phyloP scores from a whole-genome alignment of 2,113 vertebrate species.

The Megaptera novaeangliae region DNA sequence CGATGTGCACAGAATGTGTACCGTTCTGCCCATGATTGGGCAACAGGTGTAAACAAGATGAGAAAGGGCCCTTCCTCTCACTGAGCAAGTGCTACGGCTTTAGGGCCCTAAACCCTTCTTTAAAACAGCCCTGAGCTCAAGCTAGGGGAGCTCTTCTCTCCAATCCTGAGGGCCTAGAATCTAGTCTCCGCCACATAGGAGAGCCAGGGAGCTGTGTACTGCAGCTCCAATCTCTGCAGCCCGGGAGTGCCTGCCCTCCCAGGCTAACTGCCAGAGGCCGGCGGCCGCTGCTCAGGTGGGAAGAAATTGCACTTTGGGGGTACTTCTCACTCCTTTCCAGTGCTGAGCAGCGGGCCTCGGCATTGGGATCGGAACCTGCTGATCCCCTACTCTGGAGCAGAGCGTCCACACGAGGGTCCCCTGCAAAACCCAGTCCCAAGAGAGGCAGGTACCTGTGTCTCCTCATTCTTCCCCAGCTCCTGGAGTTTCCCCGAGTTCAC shows the following conservation, averaged over 20 bases:
- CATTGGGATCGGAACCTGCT: neutral
- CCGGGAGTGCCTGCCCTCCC: neutral
- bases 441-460: neutral
- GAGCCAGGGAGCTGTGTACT: neutral
- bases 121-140: conserved; percentile 17
- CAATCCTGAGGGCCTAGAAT: neutral
- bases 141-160: neutral
- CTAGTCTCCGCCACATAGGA: neutral
- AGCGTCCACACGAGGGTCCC: neutral
- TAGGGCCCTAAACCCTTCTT: neutral
- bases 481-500: neutral
- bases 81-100: neutral
- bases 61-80: neutral
- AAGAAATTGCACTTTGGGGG: neutral
- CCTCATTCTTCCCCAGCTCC: neutral
- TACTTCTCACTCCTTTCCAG: neutral
- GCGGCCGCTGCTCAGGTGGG: neutral
- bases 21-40: neutral
- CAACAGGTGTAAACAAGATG: neutral
- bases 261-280: neutral
- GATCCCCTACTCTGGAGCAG: neutral
- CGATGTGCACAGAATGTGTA: neutral
- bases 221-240: neutral
- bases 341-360: neutral
- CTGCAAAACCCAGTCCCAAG: neutral